Evolutionary conservation across 2,797 vertebrate species (phyloP), one percentile per base, ranked within the genome.

Genomic region (Enteromius radiatus): DNA sequence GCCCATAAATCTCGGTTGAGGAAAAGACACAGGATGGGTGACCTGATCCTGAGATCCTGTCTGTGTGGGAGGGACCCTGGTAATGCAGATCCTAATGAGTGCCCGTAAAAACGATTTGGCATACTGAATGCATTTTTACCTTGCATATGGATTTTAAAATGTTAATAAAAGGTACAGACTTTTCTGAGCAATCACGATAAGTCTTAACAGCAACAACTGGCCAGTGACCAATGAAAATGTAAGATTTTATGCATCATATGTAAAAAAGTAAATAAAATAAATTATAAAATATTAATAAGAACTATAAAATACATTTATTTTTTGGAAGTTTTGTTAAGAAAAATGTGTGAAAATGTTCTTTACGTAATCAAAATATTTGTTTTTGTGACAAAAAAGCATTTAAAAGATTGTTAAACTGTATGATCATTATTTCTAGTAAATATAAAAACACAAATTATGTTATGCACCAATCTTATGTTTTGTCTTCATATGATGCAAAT

Each of bases 41-140:
- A 93, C 93, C 93, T 90, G 91, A 93, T 91, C 91, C 89, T 92
- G 92, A 92, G 91, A 77, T 91, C 89, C 89, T 87, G 89, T 91
- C 88, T 92, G 83, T 85, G 90, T 91, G 90, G 92, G 92, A 91
- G 91, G 90, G 9, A 89, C 89, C 86, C 88, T 86, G 83, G 64
- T 83, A 89, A 87, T 84, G 88, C 23, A 52, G 17, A 47, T 52
- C 26, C 3, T 47, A 77, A 77, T 64, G 38, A 77, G 75, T 21
- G 38, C 59, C 4, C 14, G 6, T 75, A 75, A 69, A 68, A 67
- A 67, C 17, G 33, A 10, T 26, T 26, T 69, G 65, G 38, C 67
- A 69, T 8, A 43, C 36, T 43, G 21, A 43, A 23, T 43, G 10
- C 23, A 28, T 28, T 70, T 70, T 47, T 2, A 5, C 23, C 5